Percentiles rank a stretch among this genome's conserved stretches.
phyloP scores from a whole-genome alignment of 2,888 invertebrate species.

The Heliconius ismenius region DNA sequence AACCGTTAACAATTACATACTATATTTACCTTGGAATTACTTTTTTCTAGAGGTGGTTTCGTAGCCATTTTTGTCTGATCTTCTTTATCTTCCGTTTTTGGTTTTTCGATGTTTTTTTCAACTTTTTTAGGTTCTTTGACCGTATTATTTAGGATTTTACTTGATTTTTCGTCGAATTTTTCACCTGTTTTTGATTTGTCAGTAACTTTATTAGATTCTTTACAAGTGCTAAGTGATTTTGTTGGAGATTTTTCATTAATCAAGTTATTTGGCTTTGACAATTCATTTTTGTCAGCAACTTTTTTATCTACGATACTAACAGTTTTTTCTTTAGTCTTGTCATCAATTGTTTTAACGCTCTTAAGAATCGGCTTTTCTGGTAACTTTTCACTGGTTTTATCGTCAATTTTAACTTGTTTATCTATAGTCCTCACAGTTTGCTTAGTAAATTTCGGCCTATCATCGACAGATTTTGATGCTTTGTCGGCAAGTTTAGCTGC shows the following conservation, averaged over 20 bases:
- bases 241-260: slow-evolving; percentile 55
- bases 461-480: slow-evolving; percentile 59
- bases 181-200: slow-evolving; percentile 42
- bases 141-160: slow-evolving; percentile 48
- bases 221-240: slow-evolving; percentile 52
- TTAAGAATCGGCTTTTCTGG: slow-evolving; percentile 64
- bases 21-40: slow-evolving; percentile 66
- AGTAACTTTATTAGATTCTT: slow-evolving; percentile 40
- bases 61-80: slow-evolving; percentile 72
- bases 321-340: slow-evolving; percentile 72
- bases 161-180: slow-evolving; percentile 48
- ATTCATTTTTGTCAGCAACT: slow-evolving; percentile 53
- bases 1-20: neutral
- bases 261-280: slow-evolving; percentile 45
- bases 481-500: slow-evolving; percentile 69
- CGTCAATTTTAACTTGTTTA: slow-evolving; percentile 55
- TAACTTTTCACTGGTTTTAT: slow-evolving; percentile 57
- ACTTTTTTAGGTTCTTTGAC: slow-evolving; percentile 53
- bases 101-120: slow-evolving; percentile 44
- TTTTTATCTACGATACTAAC: slow-evolving; percentile 73
- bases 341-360: slow-evolving; percentile 73
- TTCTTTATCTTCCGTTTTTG: slow-evolving; percentile 52
- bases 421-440: slow-evolving; percentile 55
- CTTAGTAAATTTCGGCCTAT: slow-evolving; percentile 68
- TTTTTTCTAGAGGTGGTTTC: slow-evolving; percentile 72